A percentile compares a stretch with the other conserved stretches of the same genome.
Evolutionary conservation across 2,797 vertebrate species (phyloP).

Genomic region (Tangara arthus): DNA sequence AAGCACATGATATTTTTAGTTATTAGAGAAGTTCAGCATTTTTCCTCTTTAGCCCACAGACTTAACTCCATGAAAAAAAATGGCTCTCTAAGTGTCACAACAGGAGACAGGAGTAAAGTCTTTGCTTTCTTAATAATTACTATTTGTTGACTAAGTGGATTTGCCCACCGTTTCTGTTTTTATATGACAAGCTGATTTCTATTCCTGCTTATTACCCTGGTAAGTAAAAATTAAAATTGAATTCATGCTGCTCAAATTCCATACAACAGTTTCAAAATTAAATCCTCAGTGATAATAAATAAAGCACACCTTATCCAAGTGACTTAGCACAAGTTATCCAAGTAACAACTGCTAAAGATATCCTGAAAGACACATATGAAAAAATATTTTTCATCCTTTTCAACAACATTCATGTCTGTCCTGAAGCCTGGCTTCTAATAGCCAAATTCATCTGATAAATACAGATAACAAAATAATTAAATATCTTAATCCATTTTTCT

Average conservation of each 20-base stretch:
- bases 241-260: neutral
- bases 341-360: neutral
- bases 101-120: neutral
- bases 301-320: neutral
- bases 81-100: neutral
- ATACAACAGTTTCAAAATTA: neutral
- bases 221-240: neutral
- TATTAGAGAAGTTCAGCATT: neutral
- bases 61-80: neutral
- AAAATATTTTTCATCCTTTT: neutral
- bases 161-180: neutral
- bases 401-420: neutral
- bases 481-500: neutral
- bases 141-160: neutral
- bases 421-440: neutral
- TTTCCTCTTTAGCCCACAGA: neutral
- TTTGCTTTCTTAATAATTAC: constrained; percentile 16
- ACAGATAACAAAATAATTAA: neutral
- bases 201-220: neutral
- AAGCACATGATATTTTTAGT: constrained; percentile 5
- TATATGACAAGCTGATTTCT: neutral
- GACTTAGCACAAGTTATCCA: neutral
- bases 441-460: neutral
- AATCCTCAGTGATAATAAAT: neutral
- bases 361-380: neutral